Evolutionary conservation across 2,888 invertebrate genomes (phyloP), one percentile per base, ranked within the genome.

Genomic region (Pemphredon lugubris): DNA sequence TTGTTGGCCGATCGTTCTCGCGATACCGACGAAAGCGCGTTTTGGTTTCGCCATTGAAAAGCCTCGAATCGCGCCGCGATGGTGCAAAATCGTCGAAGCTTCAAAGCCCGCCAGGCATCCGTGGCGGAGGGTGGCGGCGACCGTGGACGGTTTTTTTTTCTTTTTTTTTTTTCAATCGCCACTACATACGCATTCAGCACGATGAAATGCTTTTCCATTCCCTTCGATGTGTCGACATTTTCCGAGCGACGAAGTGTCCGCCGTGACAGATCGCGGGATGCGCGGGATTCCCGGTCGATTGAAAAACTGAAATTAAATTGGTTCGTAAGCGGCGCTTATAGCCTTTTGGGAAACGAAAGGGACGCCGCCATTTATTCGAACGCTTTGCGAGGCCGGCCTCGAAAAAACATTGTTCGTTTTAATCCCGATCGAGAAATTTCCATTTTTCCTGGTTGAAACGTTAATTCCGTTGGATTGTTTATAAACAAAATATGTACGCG

Each of bases 191-290:
- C 13, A 59, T 59, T 47, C 58, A 23, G 39, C 20, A 42, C 59
- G 59, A 44, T 60, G 44, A 51, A 53, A 45, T 50, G 61, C 37
- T 42, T 50, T 13, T 18, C 21, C 20, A 18, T 53, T 26, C 26
- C 23, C 20, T 26, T 47, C 39, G 37, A 45, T 34, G 47, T 13
- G 18, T 34, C 44, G 21, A 44, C 51, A 21, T 54, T 54, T 54
- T 37, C 40, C 42, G 32, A 7, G 13, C 55, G 40, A 26, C 18
- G 20, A 45, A 34, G 37, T 51, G 48, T 50, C 32, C 16, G 47
- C 3, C 40, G 16, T 40, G 18, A 14, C 14, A 40, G 14, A 16
- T 13, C 14, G 18, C 40, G n/a, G 16, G 16, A 16, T 7, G 9
- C 18, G 4, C 3, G 14, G 14, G 40, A 16, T 26, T 26, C 26